Conservation (phyloP, 2,888 invertebrate species). For the Cistogaster globosa region DNA sequence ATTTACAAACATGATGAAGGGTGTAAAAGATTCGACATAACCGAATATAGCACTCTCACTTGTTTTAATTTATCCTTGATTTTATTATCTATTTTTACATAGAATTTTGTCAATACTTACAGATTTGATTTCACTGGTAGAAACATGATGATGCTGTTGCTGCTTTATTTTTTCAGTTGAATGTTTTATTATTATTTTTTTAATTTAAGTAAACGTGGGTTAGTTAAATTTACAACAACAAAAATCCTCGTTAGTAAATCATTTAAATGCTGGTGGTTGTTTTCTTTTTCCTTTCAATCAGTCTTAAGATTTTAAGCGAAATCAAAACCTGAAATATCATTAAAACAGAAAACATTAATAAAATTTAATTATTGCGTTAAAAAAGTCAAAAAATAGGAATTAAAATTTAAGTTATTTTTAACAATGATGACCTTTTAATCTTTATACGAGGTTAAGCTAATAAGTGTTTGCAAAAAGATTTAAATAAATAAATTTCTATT, state of each 20-base stretch:
- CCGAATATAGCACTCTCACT: no score
- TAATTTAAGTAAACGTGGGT: slow-evolving; percentile 12
- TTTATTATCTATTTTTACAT: background rate
- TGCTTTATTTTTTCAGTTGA: background rate
- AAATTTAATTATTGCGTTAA: background rate
- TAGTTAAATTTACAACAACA: slow-evolving; percentile 3
- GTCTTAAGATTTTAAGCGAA: slow-evolving; percentile 49
- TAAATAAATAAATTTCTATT: no score
- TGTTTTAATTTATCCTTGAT: background rate
- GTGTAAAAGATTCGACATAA: no score
- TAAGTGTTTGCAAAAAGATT: background rate
- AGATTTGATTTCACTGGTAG: slow-evolving; percentile 82
- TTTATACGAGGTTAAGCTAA: background rate
- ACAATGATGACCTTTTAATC: slow-evolving; percentile 27
- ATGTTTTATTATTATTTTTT: slow-evolving; percentile 27
- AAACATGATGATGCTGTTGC: slow-evolving; percentile 76
- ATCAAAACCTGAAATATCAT: slow-evolving; percentile 45
- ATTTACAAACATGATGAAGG: no score
- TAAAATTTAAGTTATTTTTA: slow-evolving; percentile 8
- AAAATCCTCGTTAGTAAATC: slow-evolving; percentile 49
- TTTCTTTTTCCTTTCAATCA: slow-evolving; percentile 34
- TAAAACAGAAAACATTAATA: slow-evolving; percentile 4
- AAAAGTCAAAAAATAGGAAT: background rate
- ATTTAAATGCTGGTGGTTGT: slow-evolving; percentile 55
- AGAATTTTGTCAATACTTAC: slow-evolving; percentile 78